Conservation (phyloP, 2,888 invertebrate species). For the Oithona nana region DNA sequence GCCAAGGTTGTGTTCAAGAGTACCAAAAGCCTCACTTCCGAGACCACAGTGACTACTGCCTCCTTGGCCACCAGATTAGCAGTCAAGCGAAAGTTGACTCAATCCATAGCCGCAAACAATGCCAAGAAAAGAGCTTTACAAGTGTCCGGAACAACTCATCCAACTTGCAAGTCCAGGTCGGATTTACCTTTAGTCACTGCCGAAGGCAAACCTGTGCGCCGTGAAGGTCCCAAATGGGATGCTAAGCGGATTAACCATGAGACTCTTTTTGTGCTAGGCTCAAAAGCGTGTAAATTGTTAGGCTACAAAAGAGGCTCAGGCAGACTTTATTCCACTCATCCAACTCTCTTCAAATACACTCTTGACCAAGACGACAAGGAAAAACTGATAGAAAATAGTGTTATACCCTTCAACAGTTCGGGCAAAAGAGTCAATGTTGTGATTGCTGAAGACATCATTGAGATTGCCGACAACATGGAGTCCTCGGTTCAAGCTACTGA, state of each 20-base stretch:
- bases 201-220: not conserved
- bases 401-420: constrained; percentile 44
- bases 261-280: constrained; percentile 60
- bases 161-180: constrained; percentile 1
- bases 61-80: not conserved
- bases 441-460: constrained; percentile 54
- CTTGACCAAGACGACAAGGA: constrained; percentile 62
- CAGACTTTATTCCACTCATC: constrained; percentile 52
- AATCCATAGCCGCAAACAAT: not conserved
- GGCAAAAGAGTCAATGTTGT: constrained; percentile 60
- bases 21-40: not conserved
- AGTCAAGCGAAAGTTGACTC: not conserved
- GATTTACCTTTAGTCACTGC: not conserved
- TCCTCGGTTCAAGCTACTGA: constrained; percentile 28
- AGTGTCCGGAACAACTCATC: not conserved
- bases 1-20: constrained; percentile 42
- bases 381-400: constrained; percentile 53
- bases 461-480: constrained; percentile 49
- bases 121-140: not conserved
- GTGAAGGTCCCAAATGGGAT: constrained; percentile 44
- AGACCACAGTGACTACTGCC: not conserved
- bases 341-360: constrained; percentile 52
- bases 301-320: constrained; percentile 56
- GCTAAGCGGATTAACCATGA: constrained; percentile 46
- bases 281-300: constrained; percentile 31